Conservation (phyloP, 2,113 vertebrate genomes). For the Eupsittula cactorum region DNA sequence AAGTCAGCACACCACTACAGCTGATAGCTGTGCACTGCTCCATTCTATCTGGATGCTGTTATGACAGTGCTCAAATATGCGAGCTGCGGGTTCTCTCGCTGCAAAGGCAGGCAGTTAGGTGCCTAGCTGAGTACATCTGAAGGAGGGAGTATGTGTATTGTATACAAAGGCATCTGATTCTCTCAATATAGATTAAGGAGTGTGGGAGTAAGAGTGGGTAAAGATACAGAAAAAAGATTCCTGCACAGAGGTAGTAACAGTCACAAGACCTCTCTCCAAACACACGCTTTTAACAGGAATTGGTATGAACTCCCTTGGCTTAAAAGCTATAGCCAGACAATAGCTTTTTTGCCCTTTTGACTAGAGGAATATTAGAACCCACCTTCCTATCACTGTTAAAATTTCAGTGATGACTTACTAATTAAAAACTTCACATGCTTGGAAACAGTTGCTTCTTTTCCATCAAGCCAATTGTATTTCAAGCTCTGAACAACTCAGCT, state of each 20-base stretch:
- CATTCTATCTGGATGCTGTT: accelerated
- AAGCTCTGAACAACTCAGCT: background rate
- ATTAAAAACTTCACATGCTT: background rate
- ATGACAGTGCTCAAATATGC: accelerated
- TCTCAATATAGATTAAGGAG: background rate
- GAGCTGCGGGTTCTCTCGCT: background rate
- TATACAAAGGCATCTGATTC: background rate
- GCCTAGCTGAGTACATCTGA: background rate
- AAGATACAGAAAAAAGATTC: conserved; percentile 14
- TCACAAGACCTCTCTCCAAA: background rate
- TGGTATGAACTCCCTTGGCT: background rate
- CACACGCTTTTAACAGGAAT: background rate
- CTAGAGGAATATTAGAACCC: background rate
- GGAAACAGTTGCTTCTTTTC: conserved; percentile 29
- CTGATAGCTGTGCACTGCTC: background rate
- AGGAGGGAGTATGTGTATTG: background rate
- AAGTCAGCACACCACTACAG: background rate
- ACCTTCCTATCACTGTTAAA: background rate
- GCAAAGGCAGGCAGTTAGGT: background rate
- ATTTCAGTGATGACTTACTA: background rate
- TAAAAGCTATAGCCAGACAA: background rate
- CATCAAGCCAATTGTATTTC: background rate
- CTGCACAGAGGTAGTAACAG: background rate
- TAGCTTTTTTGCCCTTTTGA: background rate
- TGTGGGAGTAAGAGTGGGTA: conserved; percentile 9